Evolutionary conservation across 2,113 vertebrate genomes (phyloP), one percentile per base, ranked within the genome.

Genomic region (Ctenomys sociabilis): DNA sequence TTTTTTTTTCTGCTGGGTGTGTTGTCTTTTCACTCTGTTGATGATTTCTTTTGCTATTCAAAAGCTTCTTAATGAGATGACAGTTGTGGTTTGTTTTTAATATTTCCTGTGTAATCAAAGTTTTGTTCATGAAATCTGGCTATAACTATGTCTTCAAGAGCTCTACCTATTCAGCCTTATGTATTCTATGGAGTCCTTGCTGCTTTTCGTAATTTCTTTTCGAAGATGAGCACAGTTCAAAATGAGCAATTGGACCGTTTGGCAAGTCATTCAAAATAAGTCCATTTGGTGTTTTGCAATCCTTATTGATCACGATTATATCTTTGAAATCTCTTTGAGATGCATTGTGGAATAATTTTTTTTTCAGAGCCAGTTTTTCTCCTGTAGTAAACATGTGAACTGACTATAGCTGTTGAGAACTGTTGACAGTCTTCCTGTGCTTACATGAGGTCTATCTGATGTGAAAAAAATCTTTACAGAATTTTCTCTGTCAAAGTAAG

Each of bases 391-490:
- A 99, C 99, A 4, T 99, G 99, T 0, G 99, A 99, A 54, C 99
- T 98, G 68, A 99, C 99, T 97, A 99, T 98, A 5, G 99, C 98
- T n/a, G 99, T 98, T 11, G 99, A 99, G 85, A 99, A 97, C 94
- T 99, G 99, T 94, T 99, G 98, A 95, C 99, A 99, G 99, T 95
- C 98, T 98, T 91, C 99, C 99, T 8, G 99, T 99, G 98, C 99
- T 99, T 99, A 99, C 99, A 97, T 99, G 99, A 94, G 99, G 99
- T 97, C 99, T 98, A 98, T 99, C 99, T 82, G 99, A 99, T 99
- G 80, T 61, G 59, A 61, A 24, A 24, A 99, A 99, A 95, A 99
- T 99, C 98, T 99, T 99, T 35, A 99, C 99, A 97, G 99, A 99
- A 7, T 99, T 99, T 72, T 99, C 97, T 87, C 99, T 99, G 30